Conservation (phyloP, 2,888 invertebrate species). For the Cantharis flavilabris region DNA sequence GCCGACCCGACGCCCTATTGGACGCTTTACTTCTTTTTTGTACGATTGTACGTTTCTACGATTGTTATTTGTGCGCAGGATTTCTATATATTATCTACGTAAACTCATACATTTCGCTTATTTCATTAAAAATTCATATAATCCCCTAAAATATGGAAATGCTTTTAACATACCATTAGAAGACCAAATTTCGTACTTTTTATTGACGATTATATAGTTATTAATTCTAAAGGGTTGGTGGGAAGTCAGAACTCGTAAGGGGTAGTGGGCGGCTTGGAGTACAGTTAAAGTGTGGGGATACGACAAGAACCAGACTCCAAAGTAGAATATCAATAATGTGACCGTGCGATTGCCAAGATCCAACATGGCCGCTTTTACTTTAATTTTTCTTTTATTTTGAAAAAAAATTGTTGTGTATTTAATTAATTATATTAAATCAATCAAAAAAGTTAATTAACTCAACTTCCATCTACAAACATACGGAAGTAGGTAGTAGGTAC, state of each 20-base stretch:
- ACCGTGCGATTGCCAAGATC: conserved; percentile 52
- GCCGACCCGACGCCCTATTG: conserved; percentile 47
- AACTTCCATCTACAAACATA: not conserved
- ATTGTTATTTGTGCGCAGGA: conserved; percentile 41
- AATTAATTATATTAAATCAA: not conserved
- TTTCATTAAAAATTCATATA: not conserved
- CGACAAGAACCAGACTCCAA: conserved; percentile 54
- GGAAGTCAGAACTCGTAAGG: conserved; percentile 27
- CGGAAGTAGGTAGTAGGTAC: too few relatives aligned
- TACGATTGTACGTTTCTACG: conserved; percentile 44
- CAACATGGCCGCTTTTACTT: conserved; percentile 30
- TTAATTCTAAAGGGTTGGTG: conserved; percentile 31
- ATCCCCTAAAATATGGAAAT: not conserved
- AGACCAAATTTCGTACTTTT: conserved; percentile 16
- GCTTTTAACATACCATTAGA: not conserved
- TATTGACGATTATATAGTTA: conserved; percentile 29
- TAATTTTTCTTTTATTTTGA: conserved; percentile 13
- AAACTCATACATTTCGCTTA: not conserved
- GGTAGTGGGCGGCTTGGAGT: conserved; percentile 28
- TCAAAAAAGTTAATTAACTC: not conserved
- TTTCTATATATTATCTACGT: conserved; percentile 25
- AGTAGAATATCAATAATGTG: conserved; percentile 57
- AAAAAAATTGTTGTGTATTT: not conserved
- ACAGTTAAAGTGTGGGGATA: conserved; percentile 36
- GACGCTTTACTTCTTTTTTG: conserved; percentile 47